Conservation (phyloP, 2,113 vertebrate species). For the Sturnira hondurensis region DNA sequence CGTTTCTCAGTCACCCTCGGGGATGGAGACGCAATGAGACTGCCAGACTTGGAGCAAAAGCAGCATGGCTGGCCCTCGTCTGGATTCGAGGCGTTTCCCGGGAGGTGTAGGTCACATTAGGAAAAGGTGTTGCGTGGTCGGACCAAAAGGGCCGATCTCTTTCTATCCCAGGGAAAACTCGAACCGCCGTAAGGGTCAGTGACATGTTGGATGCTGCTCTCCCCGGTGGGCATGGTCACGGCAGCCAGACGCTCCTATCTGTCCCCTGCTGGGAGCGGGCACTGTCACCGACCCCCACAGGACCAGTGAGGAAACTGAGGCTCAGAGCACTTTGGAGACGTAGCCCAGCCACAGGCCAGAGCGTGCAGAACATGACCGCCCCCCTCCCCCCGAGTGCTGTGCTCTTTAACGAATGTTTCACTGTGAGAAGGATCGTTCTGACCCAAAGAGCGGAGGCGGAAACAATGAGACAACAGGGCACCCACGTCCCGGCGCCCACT, state of each 20-base stretch:
- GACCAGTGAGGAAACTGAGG: neutral
- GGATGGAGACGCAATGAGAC: fast-evolving
- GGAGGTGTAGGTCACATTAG: fast-evolving
- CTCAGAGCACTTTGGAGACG: neutral
- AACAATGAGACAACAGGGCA: neutral
- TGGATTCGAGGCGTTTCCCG: fast-evolving
- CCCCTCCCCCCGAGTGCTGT: fast-evolving
- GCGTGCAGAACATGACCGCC: fast-evolving
- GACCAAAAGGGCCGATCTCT: neutral
- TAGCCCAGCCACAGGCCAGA: neutral
- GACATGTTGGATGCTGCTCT: fast-evolving
- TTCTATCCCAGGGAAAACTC: neutral
- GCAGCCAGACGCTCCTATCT: neutral
- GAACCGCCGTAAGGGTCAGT: fast-evolving
- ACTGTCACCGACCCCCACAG: fast-evolving
- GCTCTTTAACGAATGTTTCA: neutral
- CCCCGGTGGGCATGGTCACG: neutral
- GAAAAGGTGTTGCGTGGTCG: fast-evolving
- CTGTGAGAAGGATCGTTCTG: neutral
- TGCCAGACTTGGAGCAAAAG: neutral
- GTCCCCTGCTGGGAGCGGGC: neutral
- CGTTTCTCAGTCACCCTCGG: neutral
- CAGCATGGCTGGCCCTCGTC: fast-evolving
- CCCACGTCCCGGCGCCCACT: fast-evolving
- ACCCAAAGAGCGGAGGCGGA: neutral